Evolutionary conservation across 2,888 invertebrate genomes (phyloP).

Genomic region (Drosophila monieri): DNA sequence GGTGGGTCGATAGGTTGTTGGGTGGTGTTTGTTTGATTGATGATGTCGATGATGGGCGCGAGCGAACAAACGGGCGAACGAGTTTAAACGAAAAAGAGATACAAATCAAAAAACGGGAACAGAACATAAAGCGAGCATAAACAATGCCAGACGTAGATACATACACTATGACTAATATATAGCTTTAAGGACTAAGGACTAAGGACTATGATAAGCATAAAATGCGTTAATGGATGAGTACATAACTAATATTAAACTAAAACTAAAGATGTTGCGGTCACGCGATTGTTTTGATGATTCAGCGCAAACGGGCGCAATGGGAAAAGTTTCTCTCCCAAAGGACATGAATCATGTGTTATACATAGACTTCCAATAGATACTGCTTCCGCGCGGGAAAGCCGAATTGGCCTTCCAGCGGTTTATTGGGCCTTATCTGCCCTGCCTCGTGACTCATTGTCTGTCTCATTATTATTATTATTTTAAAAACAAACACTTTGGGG

Average conservation of each 20-base stretch:
- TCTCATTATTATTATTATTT: slow-evolving; percentile 13
- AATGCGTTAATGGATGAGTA: not conserved
- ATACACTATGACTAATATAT: not conserved
- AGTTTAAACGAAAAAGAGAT: slow-evolving; percentile 52
- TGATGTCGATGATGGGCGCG: slow-evolving; percentile 67
- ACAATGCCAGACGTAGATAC: slow-evolving; percentile 42
- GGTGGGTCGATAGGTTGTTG: slow-evolving; percentile 46
- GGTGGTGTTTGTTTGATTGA: slow-evolving; percentile 53
- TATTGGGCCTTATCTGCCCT: slow-evolving; percentile 25
- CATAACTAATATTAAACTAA: slow-evolving; percentile 9
- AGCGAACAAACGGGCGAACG: slow-evolving; percentile 30
- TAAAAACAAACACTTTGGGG: slow-evolving; percentile 31
- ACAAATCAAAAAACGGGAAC: slow-evolving; percentile 62
- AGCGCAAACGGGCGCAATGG: slow-evolving; percentile 25
- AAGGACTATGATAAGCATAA: slow-evolving; percentile 17
- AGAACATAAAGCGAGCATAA: slow-evolving; percentile 44
- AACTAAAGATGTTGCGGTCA: slow-evolving; percentile 1
- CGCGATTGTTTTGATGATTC: slow-evolving; percentile 36
- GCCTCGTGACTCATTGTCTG: slow-evolving; percentile 27
- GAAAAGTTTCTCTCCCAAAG: slow-evolving; percentile 23
- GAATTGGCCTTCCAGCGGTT: slow-evolving; percentile 9
- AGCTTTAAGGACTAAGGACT: slow-evolving; percentile 3
- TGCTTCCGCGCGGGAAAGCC: not conserved
- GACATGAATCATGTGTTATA: slow-evolving; percentile 55
- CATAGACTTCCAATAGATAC: slow-evolving; percentile 11